A percentile compares a stretch with the other conserved stretches of the same genome.
Evolutionary conservation across 2,797 vertebrate genomes (phyloP).

Genomic region (Acrossocheilus wenchowensis): DNA sequence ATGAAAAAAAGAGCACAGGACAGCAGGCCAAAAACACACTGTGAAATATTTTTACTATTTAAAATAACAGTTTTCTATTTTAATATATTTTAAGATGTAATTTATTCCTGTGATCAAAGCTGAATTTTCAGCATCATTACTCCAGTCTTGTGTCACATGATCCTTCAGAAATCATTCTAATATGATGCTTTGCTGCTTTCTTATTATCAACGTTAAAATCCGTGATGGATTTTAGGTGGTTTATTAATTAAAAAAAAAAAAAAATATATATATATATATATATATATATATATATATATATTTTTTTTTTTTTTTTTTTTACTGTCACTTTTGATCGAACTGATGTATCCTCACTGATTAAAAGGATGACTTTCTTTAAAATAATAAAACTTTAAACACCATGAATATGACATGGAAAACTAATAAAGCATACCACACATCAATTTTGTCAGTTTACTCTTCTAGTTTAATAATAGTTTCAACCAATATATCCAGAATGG

Average conservation of each 20-base stretch:
- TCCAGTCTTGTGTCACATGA: background rate
- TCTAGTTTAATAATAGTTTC: background rate
- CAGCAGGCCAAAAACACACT: background rate
- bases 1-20: background rate
- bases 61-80: too few relatives aligned
- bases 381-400: background rate
- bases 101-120: too few relatives aligned
- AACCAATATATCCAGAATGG: background rate
- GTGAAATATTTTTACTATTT: background rate
- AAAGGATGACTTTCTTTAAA: background rate
- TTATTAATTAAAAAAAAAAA: background rate
- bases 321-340: background rate
- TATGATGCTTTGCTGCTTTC: background rate
- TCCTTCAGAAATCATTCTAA: background rate
- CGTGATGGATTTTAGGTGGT: background rate
- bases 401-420: background rate
- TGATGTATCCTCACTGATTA: background rate
- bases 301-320: too few relatives aligned
- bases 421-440: background rate
- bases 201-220: background rate
- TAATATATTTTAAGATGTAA: background rate
- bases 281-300: too few relatives aligned
- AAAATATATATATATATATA: too few relatives aligned
- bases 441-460: background rate
- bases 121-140: background rate